These are phyloP conservation scores for Choristoneura fumiferana DNA, from an alignment of 1,140 invertebrate genomes.

Conservation along the genomic window DNA sequence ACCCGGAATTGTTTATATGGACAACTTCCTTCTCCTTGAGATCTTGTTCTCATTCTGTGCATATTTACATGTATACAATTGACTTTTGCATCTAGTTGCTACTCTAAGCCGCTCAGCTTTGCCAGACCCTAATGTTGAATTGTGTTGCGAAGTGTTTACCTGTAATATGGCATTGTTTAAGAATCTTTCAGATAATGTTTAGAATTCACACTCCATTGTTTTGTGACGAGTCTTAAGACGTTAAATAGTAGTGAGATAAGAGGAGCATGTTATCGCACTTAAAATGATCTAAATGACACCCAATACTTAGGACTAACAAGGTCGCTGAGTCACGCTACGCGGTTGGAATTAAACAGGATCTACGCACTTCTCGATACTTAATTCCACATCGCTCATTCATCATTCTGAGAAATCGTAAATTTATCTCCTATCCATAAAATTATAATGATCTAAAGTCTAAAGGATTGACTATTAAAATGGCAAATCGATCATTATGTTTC, in stretches of 20 bases:
- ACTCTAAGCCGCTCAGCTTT: too few relatives aligned
- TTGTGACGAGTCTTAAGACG: not conserved
- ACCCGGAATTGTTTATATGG: slow-evolving; percentile 58
- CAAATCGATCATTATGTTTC: not conserved
- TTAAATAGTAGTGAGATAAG: not conserved
- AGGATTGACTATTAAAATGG: slow-evolving; percentile 1
- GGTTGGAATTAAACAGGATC: slow-evolving; percentile 8
- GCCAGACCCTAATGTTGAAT: too few relatives aligned
- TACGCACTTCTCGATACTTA: not conserved
- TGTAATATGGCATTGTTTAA: not conserved
- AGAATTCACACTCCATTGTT: slow-evolving; percentile 8
- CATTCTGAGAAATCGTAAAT: slow-evolving; percentile 9
- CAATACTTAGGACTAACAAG: not conserved
- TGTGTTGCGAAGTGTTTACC: too few relatives aligned
- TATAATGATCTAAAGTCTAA: not conserved
- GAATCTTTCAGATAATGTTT: slow-evolving; percentile 8
- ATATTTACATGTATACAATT: too few relatives aligned
- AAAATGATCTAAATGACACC: slow-evolving; percentile 7
- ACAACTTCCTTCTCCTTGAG: slow-evolving; percentile 22
- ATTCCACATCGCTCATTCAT: not conserved
- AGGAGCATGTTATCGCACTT: not conserved
- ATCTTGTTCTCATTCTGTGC: too few relatives aligned
- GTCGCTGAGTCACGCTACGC: slow-evolving; percentile 3
- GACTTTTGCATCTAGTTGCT: too few relatives aligned
- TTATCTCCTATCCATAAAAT: not conserved